Evolutionary conservation across 2,113 vertebrate genomes (phyloP), one percentile per base, ranked within the genome.

Genomic region (Etia nguti): DNA sequence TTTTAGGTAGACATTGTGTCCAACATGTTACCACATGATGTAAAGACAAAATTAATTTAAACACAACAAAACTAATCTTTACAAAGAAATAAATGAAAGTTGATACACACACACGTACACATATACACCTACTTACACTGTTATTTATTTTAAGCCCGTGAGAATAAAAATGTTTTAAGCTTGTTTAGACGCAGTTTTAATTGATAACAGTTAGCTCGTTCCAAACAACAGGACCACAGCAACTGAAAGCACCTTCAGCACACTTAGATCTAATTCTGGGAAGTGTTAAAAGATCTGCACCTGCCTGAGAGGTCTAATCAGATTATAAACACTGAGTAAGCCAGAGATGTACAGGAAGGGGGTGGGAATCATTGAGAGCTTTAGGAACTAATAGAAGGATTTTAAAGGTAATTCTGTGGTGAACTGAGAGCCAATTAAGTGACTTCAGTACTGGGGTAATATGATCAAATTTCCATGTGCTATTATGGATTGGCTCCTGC

Each of bases 251-350:
- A 70, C 36, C 38, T 43, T 70, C 65, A 70, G 38, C 65, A 70
- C 20, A 68, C 62, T 68, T 68, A 68, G 62, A 22, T 68, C 62
- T 22, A 41, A 68, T 70, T 43, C n/a, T 43, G 65, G 65, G 38
- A 70, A 70, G 36, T 43, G 65, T 70, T 70, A 43, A 70, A 70
- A 70, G 65, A 43, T 70, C 65, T 70, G 65, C 65, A 16, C 38
- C 12, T 68, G 36, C 36, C 36, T 68, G 62, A 41, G 62, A 68
- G 62, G 62, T 68, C 62, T 68, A 68, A 68, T 68, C 36, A 6
- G 36, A 68, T 68, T 68, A 41, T 13, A 38, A 65, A 38, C 60
- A 65, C 60, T 13, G n/a, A 68, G 20, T 68, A 22, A 68, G 62
- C 31, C 7, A 2, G 62, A 38, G 12, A 68, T 68, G 36, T 68